Conservation (phyloP, 2,797 vertebrate genomes). For the Sebastes minor region DNA sequence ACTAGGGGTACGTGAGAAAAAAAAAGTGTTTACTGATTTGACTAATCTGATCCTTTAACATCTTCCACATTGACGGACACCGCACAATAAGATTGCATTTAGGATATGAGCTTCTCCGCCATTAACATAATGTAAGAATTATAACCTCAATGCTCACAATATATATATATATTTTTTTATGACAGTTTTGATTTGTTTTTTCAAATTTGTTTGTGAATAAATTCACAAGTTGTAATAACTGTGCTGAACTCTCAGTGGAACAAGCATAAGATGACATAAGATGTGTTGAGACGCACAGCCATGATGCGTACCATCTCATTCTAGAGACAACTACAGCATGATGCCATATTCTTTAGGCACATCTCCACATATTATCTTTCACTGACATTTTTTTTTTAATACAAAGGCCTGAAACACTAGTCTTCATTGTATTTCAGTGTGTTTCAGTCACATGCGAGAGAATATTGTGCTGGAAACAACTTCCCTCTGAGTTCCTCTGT, state of each 20-base stretch:
- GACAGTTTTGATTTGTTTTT: neutral
- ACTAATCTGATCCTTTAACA: neutral
- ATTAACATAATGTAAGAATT: neutral
- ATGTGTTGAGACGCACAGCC: neutral
- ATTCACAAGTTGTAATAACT: neutral
- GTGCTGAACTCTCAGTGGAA: neutral
- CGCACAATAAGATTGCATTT: too few species aligned
- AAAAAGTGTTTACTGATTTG: neutral
- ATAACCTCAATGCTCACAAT: neutral
- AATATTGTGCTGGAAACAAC: neutral
- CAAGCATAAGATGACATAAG: neutral
- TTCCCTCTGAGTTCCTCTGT: neutral
- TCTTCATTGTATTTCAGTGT: neutral
- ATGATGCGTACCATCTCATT: neutral
- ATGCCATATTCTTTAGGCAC: neutral
- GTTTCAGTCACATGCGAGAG: neutral
- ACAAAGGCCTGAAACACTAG: neutral
- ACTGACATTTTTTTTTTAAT: neutral
- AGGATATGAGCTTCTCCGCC: neutral
- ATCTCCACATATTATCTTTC: neutral
- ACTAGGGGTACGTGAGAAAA: neutral
- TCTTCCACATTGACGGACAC: neutral
- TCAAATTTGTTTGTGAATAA: neutral
- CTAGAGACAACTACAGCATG: neutral
- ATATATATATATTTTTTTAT: neutral